Percentiles rank a stretch among this genome's conserved stretches.
phyloP scores from a whole-genome alignment of 2,113 vertebrate species.

The Sorex araneus region DNA sequence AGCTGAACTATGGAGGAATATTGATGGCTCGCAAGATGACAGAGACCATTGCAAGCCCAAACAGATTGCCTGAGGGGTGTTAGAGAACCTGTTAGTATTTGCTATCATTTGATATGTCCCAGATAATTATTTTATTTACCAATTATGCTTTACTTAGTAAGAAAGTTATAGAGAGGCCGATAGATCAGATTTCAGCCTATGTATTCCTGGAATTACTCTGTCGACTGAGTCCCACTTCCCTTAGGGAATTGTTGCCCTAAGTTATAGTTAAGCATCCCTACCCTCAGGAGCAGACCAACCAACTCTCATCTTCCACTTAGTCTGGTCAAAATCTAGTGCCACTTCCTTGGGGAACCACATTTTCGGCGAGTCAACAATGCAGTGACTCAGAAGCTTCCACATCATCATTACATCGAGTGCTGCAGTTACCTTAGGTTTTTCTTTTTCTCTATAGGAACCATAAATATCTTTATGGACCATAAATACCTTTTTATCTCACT shows the following conservation, averaged over 20 bases:
- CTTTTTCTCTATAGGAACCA: background rate
- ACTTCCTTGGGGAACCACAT: background rate
- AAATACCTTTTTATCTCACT: background rate
- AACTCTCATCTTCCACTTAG: background rate
- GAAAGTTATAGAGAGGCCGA: background rate
- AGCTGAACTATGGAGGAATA: background rate
- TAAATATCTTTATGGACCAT: background rate
- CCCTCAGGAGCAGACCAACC: background rate
- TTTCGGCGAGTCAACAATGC: background rate
- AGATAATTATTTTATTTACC: background rate
- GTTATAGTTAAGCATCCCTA: background rate
- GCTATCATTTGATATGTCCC: background rate
- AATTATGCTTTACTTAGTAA: background rate
- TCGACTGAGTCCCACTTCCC: background rate
- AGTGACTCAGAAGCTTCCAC: background rate
- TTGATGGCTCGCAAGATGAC: background rate
- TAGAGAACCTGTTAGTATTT: slow-evolving; percentile 18
- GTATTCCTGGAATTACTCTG: background rate
- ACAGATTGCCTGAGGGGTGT: background rate
- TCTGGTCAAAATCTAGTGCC: background rate
- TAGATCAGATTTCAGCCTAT: background rate
- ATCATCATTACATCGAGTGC: background rate
- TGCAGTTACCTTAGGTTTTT: background rate
- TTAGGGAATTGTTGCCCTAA: background rate
- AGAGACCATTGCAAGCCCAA: background rate